Evolutionary conservation across 2,888 invertebrate species (phyloP).

Genomic region (Drosophila pegasa): DNA sequence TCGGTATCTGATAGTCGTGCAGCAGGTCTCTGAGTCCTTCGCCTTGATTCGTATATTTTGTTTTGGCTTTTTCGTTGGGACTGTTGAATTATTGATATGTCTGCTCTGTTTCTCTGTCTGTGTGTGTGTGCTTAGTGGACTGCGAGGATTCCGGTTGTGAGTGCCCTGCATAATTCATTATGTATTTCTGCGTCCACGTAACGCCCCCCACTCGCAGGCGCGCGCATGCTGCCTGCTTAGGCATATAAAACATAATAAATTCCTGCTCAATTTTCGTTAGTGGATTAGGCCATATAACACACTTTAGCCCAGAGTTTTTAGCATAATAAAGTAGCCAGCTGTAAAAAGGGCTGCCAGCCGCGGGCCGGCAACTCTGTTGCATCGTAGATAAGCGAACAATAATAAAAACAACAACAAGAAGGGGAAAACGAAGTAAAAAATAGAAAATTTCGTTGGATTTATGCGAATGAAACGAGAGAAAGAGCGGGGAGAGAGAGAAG

Average conservation of each 20-base stretch:
- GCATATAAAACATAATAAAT: conserved; percentile 76
- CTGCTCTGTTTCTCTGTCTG: conserved; percentile 19
- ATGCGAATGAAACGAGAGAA: conserved; percentile 27
- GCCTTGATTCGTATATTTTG: conserved; percentile 52
- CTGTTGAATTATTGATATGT: conserved; percentile 75
- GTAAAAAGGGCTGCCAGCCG: conserved; percentile 56
- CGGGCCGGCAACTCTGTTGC: background rate
- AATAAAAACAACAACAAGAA: conserved; percentile 12
- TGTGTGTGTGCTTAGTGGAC: conserved; percentile 47
- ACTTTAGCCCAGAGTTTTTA: conserved; percentile 74
- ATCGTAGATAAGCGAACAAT: conserved; percentile 57
- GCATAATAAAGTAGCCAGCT: conserved; percentile 72
- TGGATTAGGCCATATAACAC: conserved; percentile 79
- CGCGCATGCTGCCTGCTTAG: conserved; percentile 47
- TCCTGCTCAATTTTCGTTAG: conserved; percentile 78
- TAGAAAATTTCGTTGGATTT: conserved; percentile 42
- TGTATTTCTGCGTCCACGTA: conserved; percentile 48
- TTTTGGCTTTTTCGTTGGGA: conserved; percentile 54
- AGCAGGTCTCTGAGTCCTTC: conserved; percentile 3
- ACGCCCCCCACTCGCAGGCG: background rate
- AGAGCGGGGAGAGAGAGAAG: background rate
- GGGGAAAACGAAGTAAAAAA: conserved; percentile 3
- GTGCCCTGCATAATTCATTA: conserved; percentile 58
- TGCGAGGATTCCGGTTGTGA: conserved; percentile 54
- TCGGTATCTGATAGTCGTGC: conserved; percentile 21